These are phyloP conservation scores for Bombus superbus DNA, from an alignment of 1,140 invertebrate species.

Conservation along the genomic window DNA sequence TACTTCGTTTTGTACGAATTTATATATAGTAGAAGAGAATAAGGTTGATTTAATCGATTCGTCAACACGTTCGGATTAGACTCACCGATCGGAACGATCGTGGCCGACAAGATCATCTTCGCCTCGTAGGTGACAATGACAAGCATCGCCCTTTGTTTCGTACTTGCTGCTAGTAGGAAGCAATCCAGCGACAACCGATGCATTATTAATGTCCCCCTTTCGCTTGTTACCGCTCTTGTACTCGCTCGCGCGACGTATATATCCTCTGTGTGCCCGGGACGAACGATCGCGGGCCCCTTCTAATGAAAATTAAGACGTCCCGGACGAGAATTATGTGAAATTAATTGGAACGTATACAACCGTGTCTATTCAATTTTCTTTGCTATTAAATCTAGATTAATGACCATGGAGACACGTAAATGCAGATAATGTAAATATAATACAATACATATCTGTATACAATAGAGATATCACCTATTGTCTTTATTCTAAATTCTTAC, in stretches of 20 bases:
- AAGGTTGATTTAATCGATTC: constrained; percentile 35
- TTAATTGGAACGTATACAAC: constrained; percentile 21
- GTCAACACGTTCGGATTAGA: constrained; percentile 20
- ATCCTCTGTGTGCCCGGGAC: constrained; percentile 58
- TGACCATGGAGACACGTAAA: neutral
- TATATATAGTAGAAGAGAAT: neutral
- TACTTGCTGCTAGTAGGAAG: constrained; percentile 72
- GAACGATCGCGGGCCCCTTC: constrained; percentile 31
- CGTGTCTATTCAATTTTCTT: constrained; percentile 3
- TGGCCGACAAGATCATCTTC: constrained; percentile 52
- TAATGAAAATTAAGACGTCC: constrained; percentile 53
- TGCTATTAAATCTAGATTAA: neutral
- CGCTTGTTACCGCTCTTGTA: constrained; percentile 70
- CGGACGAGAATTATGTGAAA: constrained; percentile 15
- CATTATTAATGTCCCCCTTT: constrained; percentile 75
- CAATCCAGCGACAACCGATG: constrained; percentile 71
- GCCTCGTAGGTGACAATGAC: constrained; percentile 57
- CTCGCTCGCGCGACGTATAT: constrained; percentile 68
- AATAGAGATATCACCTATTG: neutral
- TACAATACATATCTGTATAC: neutral
- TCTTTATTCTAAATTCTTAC: neutral
- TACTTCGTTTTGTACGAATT: neutral
- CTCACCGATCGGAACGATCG: constrained; percentile 21
- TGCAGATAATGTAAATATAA: neutral
- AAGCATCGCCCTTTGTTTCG: constrained; percentile 59